Conservation (phyloP, 2,888 invertebrate genomes). For the Oligia strigilis region DNA sequence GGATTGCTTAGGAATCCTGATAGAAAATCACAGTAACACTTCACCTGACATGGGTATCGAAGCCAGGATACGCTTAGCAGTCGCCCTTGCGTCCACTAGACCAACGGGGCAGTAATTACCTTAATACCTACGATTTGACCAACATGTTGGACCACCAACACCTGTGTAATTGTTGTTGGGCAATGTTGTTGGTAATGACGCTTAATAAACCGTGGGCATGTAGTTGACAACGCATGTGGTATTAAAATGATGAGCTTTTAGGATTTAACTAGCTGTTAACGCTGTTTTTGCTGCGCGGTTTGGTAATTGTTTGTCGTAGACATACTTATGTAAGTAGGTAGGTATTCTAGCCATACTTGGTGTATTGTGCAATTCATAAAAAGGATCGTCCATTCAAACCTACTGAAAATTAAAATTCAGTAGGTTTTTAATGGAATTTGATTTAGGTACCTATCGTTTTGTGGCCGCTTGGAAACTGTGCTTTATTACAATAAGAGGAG, state of each 20-base stretch:
- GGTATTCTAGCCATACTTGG: background rate
- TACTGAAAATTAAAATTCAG: background rate
- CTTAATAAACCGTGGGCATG: constrained; percentile 39
- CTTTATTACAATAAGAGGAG: no score
- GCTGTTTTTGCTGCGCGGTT: constrained; percentile 29
- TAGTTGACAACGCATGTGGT: constrained; percentile 33
- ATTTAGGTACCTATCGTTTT: background rate
- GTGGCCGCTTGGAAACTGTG: no score
- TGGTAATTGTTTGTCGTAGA: constrained; percentile 32
- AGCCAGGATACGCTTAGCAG: background rate
- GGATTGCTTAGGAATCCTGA: background rate
- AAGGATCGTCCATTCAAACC: background rate
- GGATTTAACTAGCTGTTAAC: constrained; percentile 3
- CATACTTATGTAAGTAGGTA: background rate
- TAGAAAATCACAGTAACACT: background rate
- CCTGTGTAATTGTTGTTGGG: constrained; percentile 48
- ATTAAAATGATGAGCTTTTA: constrained; percentile 47
- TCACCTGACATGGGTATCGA: background rate
- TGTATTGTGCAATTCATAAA: constrained; percentile 15
- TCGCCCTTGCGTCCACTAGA: no score
- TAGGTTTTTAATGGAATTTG: background rate
- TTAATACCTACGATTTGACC: constrained; percentile 16
- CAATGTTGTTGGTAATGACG: constrained; percentile 35
- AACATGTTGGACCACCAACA: constrained; percentile 41
- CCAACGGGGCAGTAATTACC: background rate